These are phyloP conservation scores for Netelia melanura DNA, from an alignment of 2,888 invertebrate genomes.

Conservation along the genomic window DNA sequence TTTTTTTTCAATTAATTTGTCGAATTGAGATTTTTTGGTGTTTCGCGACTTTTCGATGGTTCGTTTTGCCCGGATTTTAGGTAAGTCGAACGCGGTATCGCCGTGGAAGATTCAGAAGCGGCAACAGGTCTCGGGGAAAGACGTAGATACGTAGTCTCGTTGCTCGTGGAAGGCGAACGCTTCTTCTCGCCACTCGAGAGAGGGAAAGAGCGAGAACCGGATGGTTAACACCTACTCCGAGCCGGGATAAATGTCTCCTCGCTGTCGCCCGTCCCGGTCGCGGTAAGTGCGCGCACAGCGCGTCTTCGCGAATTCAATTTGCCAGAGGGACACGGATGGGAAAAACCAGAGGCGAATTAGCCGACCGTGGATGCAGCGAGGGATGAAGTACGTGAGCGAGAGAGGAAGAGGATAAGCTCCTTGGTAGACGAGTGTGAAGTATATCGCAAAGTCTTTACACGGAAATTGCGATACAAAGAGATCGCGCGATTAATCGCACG, in stretches of 20 bases:
- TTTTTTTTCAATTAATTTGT: background rate
- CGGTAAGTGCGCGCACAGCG: background rate
- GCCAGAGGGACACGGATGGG: conserved; percentile 47
- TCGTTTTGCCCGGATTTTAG: background rate
- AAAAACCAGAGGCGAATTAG: conserved; percentile 37
- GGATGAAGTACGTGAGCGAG: conserved; percentile 19
- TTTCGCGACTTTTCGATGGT: background rate
- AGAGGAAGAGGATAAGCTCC: conserved; percentile 16
- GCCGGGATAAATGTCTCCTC: conserved; percentile 63
- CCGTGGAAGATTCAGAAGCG: conserved; percentile 18
- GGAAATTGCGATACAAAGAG: background rate
- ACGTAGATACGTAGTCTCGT: conserved; percentile 35
- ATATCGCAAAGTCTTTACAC: conserved; percentile 22
- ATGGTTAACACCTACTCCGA: conserved; percentile 67
- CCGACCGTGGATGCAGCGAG: conserved; percentile 1
- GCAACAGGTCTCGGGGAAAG: conserved; percentile 37
- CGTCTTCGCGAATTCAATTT: conserved; percentile 65
- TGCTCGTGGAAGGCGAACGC: conserved; percentile 5
- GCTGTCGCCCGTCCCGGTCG: conserved; percentile 56
- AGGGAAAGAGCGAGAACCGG: conserved; percentile 58
- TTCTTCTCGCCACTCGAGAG: background rate
- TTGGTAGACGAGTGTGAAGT: background rate
- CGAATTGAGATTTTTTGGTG: background rate
- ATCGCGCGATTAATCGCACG: background rate
- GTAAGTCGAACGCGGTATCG: background rate